These are phyloP conservation scores for Lochmaea capreae DNA, from an alignment of 2,888 invertebrate species.

Conservation along the genomic window DNA sequence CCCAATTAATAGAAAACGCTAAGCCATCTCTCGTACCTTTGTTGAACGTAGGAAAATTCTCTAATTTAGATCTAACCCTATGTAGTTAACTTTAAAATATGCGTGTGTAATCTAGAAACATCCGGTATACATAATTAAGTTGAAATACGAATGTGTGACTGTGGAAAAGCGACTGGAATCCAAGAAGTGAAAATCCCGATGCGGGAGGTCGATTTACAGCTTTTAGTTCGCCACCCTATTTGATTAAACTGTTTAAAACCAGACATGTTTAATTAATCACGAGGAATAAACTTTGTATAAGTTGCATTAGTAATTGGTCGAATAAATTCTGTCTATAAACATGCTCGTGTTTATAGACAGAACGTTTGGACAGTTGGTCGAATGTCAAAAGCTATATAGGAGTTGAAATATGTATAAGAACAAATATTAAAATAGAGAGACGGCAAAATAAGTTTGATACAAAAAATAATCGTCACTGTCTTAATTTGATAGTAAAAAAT, in stretches of 20 bases:
- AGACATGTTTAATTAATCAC: slow-evolving; percentile 11
- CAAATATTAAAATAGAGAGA: too few relatives aligned
- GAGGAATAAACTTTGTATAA: neutral
- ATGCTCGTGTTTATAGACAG: too few relatives aligned
- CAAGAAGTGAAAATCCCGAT: slow-evolving; percentile 12
- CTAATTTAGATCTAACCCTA: neutral
- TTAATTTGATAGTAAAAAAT: too few relatives aligned
- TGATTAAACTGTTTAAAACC: slow-evolving; percentile 6
- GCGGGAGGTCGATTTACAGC: slow-evolving; percentile 14
- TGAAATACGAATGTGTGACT: slow-evolving; percentile 10
- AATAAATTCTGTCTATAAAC: neutral
- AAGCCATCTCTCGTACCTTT: neutral
- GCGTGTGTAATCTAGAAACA: neutral
- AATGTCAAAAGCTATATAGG: too few relatives aligned
- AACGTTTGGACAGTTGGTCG: too few relatives aligned
- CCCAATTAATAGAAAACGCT: neutral
- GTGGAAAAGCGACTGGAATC: neutral
- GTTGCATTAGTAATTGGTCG: neutral
- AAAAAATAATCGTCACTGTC: too few relatives aligned
- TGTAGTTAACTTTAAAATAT: slow-evolving; percentile 7
- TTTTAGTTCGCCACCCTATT: slow-evolving; percentile 1
- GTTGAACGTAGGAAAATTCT: neutral
- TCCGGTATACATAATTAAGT: slow-evolving; percentile 14
- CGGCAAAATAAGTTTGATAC: too few relatives aligned
- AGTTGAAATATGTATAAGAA: too few relatives aligned